Evolutionary conservation across 37 sponge, comb jelly and placozoan genomes (phyloP).

Genomic region (Tethya wilhelma): DNA sequence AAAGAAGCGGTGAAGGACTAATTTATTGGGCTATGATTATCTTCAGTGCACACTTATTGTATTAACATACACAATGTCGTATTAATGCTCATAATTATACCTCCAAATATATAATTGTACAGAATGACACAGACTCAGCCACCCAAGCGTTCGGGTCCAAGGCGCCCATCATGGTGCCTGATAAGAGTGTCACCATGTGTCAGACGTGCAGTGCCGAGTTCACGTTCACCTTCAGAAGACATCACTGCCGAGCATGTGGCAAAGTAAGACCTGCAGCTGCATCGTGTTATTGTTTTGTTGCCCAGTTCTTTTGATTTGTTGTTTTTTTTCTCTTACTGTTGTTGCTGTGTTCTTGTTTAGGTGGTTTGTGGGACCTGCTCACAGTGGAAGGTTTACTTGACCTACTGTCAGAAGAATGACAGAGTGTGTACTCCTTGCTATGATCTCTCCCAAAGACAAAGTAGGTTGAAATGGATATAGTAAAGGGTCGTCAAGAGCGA

Average conservation of each 20-base stretch:
- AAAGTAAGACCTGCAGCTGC: slow-evolving; percentile 51
- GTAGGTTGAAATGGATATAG: too few species aligned
- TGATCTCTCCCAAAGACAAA: not conserved
- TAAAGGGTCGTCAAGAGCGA: too few species aligned
- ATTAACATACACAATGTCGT: too few species aligned
- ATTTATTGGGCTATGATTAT: too few species aligned
- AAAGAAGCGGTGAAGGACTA: too few species aligned
- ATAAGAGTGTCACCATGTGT: slow-evolving; percentile 93
- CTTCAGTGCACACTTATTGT: too few species aligned
- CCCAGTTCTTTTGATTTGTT: not conserved
- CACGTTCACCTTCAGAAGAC: slow-evolving; percentile 85
- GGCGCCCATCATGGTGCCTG: slow-evolving; percentile 96
- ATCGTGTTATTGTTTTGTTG: not conserved
- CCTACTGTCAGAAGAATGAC: slow-evolving; percentile 66
- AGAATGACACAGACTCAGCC: too few species aligned
- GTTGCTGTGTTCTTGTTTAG: slow-evolving; percentile 14
- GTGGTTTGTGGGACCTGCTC: slow-evolving; percentile 86
- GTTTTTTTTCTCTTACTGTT: not conserved
- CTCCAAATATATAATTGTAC: not conserved
- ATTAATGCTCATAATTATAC: too few species aligned
- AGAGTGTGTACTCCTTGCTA: slow-evolving; percentile 74
- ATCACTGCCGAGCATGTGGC: slow-evolving; percentile 97
- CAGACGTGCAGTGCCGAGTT: slow-evolving; percentile 83
- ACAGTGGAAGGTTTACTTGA: slow-evolving; percentile 71
- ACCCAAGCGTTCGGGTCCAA: slow-evolving; percentile 41